phyloP scores from a whole-genome alignment of 37 sponge, comb jelly and placozoan genomes.

The Bolinopsis microptera region DNA sequence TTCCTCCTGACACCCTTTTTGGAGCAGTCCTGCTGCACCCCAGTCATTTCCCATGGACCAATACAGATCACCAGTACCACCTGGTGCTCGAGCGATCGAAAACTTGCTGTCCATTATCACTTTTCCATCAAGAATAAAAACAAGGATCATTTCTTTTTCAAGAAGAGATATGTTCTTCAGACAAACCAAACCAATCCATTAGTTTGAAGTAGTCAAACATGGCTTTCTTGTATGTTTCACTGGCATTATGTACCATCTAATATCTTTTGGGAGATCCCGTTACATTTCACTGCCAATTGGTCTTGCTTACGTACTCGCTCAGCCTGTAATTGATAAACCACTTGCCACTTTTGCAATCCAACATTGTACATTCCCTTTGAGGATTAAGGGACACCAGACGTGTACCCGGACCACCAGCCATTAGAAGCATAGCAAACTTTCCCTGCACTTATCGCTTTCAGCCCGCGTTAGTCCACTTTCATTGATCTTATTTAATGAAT shows the following conservation, averaged over 20 bases:
- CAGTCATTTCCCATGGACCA: constrained; percentile 69
- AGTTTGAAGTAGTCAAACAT: constrained; percentile 79
- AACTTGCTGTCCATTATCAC: constrained; percentile 71
- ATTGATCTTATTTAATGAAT: not conserved
- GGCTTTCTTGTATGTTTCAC: constrained; percentile 83
- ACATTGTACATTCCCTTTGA: constrained; percentile 98
- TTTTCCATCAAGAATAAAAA: constrained; percentile 81
- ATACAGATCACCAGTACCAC: constrained; percentile 93
- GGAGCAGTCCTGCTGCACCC: constrained; percentile 78
- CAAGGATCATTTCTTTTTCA: constrained; percentile 89
- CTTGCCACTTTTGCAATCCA: constrained; percentile 81
- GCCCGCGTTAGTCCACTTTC: constrained; percentile 64
- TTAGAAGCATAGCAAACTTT: constrained; percentile 77
- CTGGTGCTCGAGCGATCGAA: constrained; percentile 82
- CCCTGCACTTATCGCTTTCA: constrained; percentile 37
- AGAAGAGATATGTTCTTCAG: constrained; percentile 74
- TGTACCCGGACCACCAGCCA: constrained; percentile 93
- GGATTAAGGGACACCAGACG: constrained; percentile 87
- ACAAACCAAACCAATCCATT: constrained; percentile 85
- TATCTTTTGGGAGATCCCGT: constrained; percentile 47
- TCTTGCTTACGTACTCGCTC: constrained; percentile 85
- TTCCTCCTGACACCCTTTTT: constrained; percentile 72
- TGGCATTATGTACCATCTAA: constrained; percentile 95
- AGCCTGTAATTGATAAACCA: constrained; percentile 93
- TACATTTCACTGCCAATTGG: constrained; percentile 69